Percentiles rank a stretch among this genome's conserved stretches.
These are phyloP conservation scores for Cryptocheilus praepositus DNA, from an alignment of 2,888 invertebrate genomes.

Conservation along the genomic window DNA sequence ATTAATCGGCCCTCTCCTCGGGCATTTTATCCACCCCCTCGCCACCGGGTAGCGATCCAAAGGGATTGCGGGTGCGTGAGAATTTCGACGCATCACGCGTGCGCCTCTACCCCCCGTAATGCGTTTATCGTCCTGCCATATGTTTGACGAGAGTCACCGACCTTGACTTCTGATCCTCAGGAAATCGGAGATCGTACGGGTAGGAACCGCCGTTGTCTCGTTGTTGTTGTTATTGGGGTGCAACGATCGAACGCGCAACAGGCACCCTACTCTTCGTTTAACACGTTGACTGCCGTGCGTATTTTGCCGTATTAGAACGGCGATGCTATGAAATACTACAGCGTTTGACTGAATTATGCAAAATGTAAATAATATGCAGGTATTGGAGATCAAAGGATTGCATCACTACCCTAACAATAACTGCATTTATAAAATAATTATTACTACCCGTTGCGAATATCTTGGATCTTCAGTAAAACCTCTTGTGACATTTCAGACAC, in stretches of 20 bases:
- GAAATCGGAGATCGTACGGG: conserved; percentile 31
- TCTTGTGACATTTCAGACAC: too few species aligned
- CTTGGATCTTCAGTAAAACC: too few species aligned
- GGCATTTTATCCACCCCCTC: conserved; percentile 16
- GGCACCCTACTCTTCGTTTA: conserved; percentile 22
- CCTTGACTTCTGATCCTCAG: conserved; percentile 33
- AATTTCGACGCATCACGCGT: background rate
- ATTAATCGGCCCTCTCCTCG: conserved; percentile 1
- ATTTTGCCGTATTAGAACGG: too few species aligned
- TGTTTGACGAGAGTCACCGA: conserved; percentile 13
- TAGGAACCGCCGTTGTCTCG: conserved; percentile 10
- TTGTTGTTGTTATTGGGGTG: background rate
- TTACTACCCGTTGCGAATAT: too few species aligned
- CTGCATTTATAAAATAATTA: too few species aligned
- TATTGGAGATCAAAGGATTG: too few species aligned
- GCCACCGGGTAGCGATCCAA: too few species aligned
- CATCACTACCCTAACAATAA: too few species aligned
- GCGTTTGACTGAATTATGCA: too few species aligned
- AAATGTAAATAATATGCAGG: too few species aligned
- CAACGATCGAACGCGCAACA: conserved; percentile 20
- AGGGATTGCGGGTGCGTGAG: background rate
- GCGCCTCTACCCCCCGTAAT: background rate
- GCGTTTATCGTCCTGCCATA: conserved; percentile 5
- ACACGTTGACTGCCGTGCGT: too few species aligned
- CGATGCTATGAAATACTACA: too few species aligned